Percentiles rank a stretch among this genome's conserved stretches.
These are phyloP conservation scores for Agonum fuliginosum DNA, from an alignment of 2,888 invertebrate species.

Conservation along the genomic window DNA sequence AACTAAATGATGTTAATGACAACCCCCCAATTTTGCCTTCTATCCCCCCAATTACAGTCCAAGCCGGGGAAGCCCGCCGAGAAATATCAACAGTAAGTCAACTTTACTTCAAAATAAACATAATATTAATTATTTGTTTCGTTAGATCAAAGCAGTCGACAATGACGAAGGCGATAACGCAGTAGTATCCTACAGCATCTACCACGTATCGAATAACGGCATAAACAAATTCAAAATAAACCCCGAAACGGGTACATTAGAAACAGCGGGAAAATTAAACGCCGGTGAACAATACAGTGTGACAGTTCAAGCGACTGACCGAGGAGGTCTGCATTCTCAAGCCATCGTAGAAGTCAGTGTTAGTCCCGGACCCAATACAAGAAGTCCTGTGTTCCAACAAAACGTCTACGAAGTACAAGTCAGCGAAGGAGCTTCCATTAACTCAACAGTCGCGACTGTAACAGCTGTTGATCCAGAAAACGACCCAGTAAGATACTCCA, in stretches of 20 bases:
- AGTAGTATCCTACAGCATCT: conserved; percentile 87
- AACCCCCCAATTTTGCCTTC: conserved; percentile 89
- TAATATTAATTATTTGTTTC: conserved; percentile 59
- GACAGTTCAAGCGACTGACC: conserved; percentile 88
- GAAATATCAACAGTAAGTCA: conserved; percentile 73
- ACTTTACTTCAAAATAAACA: neutral
- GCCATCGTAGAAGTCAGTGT: conserved; percentile 91
- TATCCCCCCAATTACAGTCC: conserved; percentile 86
- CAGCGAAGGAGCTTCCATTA: conserved; percentile 91
- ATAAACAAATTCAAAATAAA: conserved; percentile 90
- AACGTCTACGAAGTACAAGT: conserved; percentile 91
- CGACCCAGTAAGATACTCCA: conserved; percentile 89
- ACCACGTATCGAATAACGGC: conserved; percentile 94
- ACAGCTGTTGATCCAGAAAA: conserved; percentile 92
- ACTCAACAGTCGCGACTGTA: conserved; percentile 88
- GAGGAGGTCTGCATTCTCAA: conserved; percentile 86
- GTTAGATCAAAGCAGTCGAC: conserved; percentile 87
- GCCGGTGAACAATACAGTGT: conserved; percentile 93
- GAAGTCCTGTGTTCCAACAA: conserved; percentile 87
- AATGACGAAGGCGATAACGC: conserved; percentile 92
- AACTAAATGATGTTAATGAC: conserved; percentile 88
- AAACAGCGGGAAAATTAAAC: conserved; percentile 86
- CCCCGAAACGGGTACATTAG: conserved; percentile 82
- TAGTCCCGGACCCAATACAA: conserved; percentile 87
- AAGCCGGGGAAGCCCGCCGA: conserved; percentile 80